Conservation (phyloP, 1,140 invertebrate species). For the Sinella curviseta region DNA sequence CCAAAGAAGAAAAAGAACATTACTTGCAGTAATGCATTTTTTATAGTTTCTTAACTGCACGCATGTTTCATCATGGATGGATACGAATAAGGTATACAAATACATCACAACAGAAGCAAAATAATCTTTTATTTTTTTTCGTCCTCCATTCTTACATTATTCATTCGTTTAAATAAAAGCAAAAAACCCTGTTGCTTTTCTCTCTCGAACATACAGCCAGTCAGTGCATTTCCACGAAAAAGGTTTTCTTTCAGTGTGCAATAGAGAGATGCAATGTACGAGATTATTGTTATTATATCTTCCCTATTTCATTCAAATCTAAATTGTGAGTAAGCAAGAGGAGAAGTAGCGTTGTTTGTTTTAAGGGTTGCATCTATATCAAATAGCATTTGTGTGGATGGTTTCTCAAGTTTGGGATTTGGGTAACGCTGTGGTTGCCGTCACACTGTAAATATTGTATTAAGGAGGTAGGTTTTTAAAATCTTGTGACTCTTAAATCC, state of each 20-base stretch:
- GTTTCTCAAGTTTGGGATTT: no score
- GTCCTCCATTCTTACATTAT: neutral
- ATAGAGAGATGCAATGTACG: neutral
- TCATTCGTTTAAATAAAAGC: neutral
- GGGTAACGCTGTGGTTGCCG: no score
- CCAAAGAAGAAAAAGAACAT: neutral
- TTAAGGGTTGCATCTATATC: no score
- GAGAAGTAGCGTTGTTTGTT: no score
- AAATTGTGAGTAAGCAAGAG: no score
- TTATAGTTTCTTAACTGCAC: neutral
- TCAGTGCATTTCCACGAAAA: neutral
- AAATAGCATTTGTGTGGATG: no score
- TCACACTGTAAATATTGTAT: no score
- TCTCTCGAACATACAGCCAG: neutral
- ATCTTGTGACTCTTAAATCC: no score
- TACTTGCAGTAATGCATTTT: neutral
- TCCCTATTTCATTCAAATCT: no score
- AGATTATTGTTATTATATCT: no score
- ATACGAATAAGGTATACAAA: neutral
- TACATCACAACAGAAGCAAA: neutral
- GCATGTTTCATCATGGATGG: neutral
- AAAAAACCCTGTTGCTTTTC: slow-evolving; percentile 12
- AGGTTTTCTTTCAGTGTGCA: neutral
- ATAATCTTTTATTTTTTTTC: neutral
- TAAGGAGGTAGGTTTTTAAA: no score